Evolutionary conservation across 2,888 invertebrate species (phyloP), one percentile per base, ranked within the genome.

Genomic region (Andrena bicolor): DNA sequence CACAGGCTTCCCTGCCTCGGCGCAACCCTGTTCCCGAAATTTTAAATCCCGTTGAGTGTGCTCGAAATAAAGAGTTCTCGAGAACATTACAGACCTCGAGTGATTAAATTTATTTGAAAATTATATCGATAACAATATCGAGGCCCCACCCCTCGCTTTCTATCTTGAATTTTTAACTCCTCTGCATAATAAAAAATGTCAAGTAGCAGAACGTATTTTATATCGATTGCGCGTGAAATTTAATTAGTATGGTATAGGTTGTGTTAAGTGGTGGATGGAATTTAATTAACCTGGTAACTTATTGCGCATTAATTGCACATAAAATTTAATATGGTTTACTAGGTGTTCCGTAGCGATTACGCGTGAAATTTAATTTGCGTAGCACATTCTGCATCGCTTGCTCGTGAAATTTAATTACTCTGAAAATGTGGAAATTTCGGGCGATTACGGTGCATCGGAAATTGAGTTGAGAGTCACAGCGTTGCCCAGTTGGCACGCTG

Each of bases 401-500:
- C 20, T 51, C 51, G 20, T 51, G 51, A 20, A 51, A 51, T 51
- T 20, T 20, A 20, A 51, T 51, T 51, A 51, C n/a, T 8, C 20
- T 0, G 51, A 51, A 51, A 51, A 8, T 51, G n/a, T 8, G 51
- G 20, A 51, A 51, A 51, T 51, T 51, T 51, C 51, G 51, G 20
- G 51, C 20, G 20, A 20, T 20, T 51, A 20, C 2, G 51, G 51
- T 51, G 20, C 16, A 41, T 41, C 20, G 32, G 1, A 32, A 51
- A 1, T 5, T 7, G n/a, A 64, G 63, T 71, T 58, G 72, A 77
- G 76, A 80, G 35, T 63, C 65, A 68, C 65, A 68, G 35, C 30
- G 75, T 65, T 49, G 10, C 49, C 51, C 51, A 51, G 48, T 51
- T 16, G 53, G 7, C 35, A 16, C 20, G 35, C 49, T 65, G 51